phyloP scores from a whole-genome alignment of 2,113 vertebrate species.

The Hucho hucho region DNA sequence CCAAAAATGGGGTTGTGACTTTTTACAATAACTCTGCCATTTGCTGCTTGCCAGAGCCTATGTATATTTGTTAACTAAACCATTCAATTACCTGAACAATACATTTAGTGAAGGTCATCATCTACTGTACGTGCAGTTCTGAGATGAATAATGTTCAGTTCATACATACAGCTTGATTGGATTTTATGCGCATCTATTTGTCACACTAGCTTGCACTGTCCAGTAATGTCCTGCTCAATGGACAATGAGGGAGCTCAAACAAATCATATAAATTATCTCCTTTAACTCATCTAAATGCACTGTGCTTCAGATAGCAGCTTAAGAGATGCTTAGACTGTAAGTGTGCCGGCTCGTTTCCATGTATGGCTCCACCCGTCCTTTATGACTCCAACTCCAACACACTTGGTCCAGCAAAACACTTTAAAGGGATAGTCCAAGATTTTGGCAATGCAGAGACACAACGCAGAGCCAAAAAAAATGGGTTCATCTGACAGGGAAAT shows the following conservation, averaged over 20 bases:
- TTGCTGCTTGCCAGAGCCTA: background rate
- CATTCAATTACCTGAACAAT: background rate
- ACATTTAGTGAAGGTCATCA: background rate
- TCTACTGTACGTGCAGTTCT: background rate
- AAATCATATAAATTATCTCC: conserved; percentile 31
- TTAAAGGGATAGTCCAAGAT: conserved; percentile 23
- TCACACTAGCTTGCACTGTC: background rate
- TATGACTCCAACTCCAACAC: conserved; percentile 29
- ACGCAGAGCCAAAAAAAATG: no score
- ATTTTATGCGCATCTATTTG: background rate
- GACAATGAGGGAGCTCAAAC: conserved; percentile 17
- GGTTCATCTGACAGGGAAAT: no score
- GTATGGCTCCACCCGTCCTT: conserved; percentile 38
- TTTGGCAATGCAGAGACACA: no score
- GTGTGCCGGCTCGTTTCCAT: conserved; percentile 46
- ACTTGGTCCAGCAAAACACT: conserved; percentile 44
- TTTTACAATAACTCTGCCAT: background rate
- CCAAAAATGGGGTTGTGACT: no score
- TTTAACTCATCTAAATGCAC: conserved; percentile 31
- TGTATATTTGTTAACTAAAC: background rate
- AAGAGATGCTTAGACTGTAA: conserved; percentile 45
- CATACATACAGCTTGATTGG: background rate
- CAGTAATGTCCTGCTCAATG: background rate
- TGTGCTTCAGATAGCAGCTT: conserved; percentile 31
- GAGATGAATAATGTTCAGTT: background rate